Conservation (phyloP, 92 coral and sea anemone species). For the Porites rus region DNA sequence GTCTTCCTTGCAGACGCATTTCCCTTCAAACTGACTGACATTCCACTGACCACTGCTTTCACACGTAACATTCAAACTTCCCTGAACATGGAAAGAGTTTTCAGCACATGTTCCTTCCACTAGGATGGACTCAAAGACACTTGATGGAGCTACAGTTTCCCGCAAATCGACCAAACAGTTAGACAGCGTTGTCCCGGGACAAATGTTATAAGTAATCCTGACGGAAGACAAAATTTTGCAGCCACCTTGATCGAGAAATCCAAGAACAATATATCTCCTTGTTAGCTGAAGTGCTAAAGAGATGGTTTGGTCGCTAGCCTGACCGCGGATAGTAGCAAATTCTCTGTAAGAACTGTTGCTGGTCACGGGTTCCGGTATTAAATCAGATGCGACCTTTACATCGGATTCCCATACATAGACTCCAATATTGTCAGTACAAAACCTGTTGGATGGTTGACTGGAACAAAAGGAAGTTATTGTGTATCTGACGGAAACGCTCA, state of each 20-base stretch:
- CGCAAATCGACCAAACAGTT: conserved; percentile 53
- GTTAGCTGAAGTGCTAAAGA: not conserved
- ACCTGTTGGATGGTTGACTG: not conserved
- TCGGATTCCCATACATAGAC: conserved; percentile 20
- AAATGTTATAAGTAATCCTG: conserved; percentile 61
- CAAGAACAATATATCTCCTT: conserved; percentile 44
- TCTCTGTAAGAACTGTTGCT: no score
- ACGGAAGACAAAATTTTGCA: conserved; percentile 64
- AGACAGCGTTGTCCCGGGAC: conserved; percentile 33
- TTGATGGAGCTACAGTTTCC: conserved; percentile 57
- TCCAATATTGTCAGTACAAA: conserved; percentile 50
- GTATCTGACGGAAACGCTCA: conserved; percentile 49
- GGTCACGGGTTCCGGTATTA: conserved; percentile 40
- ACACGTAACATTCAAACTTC: conserved; percentile 62
- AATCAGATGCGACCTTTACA: not conserved
- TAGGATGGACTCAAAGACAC: conserved; percentile 11
- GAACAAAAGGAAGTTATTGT: not conserved
- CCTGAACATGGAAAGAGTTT: not conserved
- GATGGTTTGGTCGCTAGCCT: not conserved
- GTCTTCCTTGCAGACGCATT: conserved; percentile 81
- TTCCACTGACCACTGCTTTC: conserved; percentile 79
- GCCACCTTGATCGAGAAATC: conserved; percentile 72
- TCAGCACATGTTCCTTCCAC: conserved; percentile 71
- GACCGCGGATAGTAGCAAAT: not conserved
- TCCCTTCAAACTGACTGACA: conserved; percentile 34